A percentile compares a stretch with the other conserved stretches of the same genome.
phyloP scores from a whole-genome alignment of 1,140 invertebrate species.

The Monochamus saltuarius region DNA sequence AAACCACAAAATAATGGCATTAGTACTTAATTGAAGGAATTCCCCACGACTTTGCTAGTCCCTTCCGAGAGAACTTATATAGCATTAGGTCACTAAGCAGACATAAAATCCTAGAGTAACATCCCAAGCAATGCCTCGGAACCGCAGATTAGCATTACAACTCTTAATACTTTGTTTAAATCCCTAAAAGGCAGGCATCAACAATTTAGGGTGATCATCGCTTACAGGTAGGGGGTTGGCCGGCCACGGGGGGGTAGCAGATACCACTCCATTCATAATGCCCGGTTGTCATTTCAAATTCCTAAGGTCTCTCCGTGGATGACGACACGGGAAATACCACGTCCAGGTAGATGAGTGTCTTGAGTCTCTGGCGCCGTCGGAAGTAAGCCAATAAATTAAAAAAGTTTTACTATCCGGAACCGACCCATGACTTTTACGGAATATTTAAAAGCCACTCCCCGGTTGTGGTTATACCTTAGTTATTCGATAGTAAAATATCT shows the following conservation, averaged over 20 bases:
- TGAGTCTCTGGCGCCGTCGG: conserved; percentile 31
- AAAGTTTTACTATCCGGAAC: conserved; percentile 20
- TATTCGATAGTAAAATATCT: too few relatives aligned
- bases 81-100: too few relatives aligned
- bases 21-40: too few relatives aligned
- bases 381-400: conserved; percentile 31
- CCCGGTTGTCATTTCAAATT: conserved; percentile 33
- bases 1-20: too few relatives aligned
- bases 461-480: too few relatives aligned
- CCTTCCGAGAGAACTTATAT: too few relatives aligned
- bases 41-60: too few relatives aligned
- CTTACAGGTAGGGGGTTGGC: conserved; percentile 17
- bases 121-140: too few relatives aligned
- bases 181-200: background rate
- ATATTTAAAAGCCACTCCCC: conserved; percentile 5
- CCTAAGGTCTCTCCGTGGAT: conserved; percentile 27
- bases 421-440: conserved; percentile 26
- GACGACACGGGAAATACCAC: conserved; percentile 23
- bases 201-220: conserved; percentile 20
- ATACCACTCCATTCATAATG: conserved; percentile 30
- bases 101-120: too few relatives aligned
- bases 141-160: too few relatives aligned
- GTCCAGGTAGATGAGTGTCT: conserved; percentile 21
- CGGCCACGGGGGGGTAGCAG: conserved; percentile 13
- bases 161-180: too few relatives aligned